Percentiles rank a stretch among this genome's conserved stretches.
Evolutionary conservation across 2,797 vertebrate genomes (phyloP).

Genomic region (Ctenochaetus hawaiiensis): DNA sequence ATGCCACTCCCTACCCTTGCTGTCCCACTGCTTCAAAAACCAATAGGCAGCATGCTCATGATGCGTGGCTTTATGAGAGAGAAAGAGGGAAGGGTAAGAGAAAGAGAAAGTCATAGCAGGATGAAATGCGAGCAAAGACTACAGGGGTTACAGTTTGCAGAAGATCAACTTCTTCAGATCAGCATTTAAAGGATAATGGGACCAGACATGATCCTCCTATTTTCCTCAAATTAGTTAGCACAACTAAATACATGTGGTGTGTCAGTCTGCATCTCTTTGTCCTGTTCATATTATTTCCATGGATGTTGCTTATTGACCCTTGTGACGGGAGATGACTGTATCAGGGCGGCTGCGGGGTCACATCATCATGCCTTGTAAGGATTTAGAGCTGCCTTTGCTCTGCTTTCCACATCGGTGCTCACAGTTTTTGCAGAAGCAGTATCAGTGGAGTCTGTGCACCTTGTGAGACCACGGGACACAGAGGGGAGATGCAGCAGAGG

Average conservation of each 20-base stretch:
- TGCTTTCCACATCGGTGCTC: slow-evolving; percentile 57
- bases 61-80: slow-evolving; percentile 72
- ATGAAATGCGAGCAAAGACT: slow-evolving; percentile 57
- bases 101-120: slow-evolving; percentile 51
- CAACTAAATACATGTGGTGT: slow-evolving; percentile 35
- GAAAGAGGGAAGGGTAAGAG: slow-evolving; percentile 58
- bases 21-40: slow-evolving; percentile 66
- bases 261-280: slow-evolving; percentile 26
- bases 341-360: slow-evolving; percentile 48
- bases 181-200: slow-evolving; percentile 36
- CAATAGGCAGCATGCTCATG: slow-evolving; percentile 74
- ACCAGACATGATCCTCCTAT: slow-evolving; percentile 23
- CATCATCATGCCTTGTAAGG: slow-evolving; percentile 68
- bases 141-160: slow-evolving; percentile 37
- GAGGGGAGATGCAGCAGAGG: slow-evolving; percentile 85
- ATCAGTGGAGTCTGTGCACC: slow-evolving; percentile 65
- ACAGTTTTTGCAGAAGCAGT: slow-evolving; percentile 57
- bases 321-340: slow-evolving; percentile 54
- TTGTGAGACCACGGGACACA: slow-evolving; percentile 72
- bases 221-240: slow-evolving; percentile 35
- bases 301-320: slow-evolving; percentile 49
- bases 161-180: slow-evolving; percentile 44
- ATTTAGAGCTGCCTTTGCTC: slow-evolving; percentile 64
- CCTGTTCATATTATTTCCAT: slow-evolving; percentile 24
- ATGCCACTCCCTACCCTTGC: slow-evolving; percentile 73